Base-by-base conservation (phyloP, 2,888 invertebrate genomes). In the Calliopum simillimum region DNA sequence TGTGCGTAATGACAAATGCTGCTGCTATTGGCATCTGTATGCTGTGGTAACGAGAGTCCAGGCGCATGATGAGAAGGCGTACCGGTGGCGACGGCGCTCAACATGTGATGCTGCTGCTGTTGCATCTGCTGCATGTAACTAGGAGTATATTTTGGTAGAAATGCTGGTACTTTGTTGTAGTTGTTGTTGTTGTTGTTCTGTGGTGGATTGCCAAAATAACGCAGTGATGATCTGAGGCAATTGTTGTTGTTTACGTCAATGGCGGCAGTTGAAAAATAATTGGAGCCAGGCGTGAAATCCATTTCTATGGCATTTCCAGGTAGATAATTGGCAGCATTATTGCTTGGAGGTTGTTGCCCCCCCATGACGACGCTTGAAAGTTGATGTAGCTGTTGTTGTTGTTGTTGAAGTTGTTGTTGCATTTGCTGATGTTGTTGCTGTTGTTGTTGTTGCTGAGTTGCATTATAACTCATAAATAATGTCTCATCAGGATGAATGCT, bases 1-100 rank as follows among this genome's bases (percentile, higher is more conserved):
- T 78, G 76, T 1, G 79, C 78, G 66, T 81, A 81, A 47, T 80
- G 81, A 25, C 80, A 81, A 33, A 71, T 69, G 4, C 69, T 16
- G 16, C 46, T 25, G 63, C 59, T 21, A 64, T 71, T 53, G 6
- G 69, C 23, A 58, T 25, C 68, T n/a, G 66, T 33, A 11, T 67
- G 66, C 44, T 58, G 58, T 33, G 21, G 72, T 76, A 69, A 76
- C 75, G 13, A 68, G 53, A n/a, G 68, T 21, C 46, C 67, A 14
- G 65, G 44, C 14, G 77, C 76, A 6, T 73, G 71, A 44, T 75
- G 72, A 2, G 71, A 59, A 8, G 76, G 67, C 13, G 67, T n/a
- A 49, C 63, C 64, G 1, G 77, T 14, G 0, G 67, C 13, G 44
- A 62, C 64, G 1, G 77, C n/a, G 0, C 76, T 47, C 41, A 19